Percentiles rank a stretch among this genome's conserved stretches.
Conservation (phyloP, 2,797 vertebrate species). For the Macropodus opercularis region DNA sequence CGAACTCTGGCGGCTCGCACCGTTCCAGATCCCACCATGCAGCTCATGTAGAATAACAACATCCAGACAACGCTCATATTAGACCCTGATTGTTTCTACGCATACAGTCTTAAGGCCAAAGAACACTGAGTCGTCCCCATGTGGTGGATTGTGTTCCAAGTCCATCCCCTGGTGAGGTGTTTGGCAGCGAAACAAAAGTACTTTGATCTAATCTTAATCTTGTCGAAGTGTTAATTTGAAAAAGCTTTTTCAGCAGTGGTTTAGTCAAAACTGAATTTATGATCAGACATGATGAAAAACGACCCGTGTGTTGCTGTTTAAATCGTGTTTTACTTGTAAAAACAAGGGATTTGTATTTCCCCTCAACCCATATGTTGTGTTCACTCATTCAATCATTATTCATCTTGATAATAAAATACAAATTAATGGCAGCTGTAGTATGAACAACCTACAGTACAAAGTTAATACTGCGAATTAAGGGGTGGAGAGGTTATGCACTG, state of each 20-base stretch:
- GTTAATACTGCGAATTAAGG: not conserved
- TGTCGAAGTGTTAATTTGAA: slow-evolving; percentile 3
- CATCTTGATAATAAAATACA: no score
- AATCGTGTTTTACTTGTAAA: no score
- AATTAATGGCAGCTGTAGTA: no score
- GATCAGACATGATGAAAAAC: no score
- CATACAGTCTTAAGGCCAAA: slow-evolving; percentile 37
- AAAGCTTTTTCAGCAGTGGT: not conserved
- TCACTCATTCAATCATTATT: no score
- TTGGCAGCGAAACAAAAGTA: not conserved
- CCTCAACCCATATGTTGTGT: no score
- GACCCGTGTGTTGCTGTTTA: no score
- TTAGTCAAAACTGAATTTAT: not conserved
- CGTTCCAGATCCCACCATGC: slow-evolving; percentile 32
- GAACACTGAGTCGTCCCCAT: slow-evolving; percentile 21
- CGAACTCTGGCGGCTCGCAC: slow-evolving; percentile 20
- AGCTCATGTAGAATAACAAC: slow-evolving; percentile 63
- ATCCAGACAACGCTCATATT: slow-evolving; percentile 41
- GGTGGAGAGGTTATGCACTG: not conserved
- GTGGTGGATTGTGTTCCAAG: slow-evolving; percentile 3
- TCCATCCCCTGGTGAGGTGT: not conserved
- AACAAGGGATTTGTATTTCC: no score
- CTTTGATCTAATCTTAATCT: not conserved
- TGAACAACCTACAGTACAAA: not conserved
- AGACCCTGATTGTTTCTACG: slow-evolving; percentile 24